phyloP scores from a whole-genome alignment of 2,888 invertebrate species.

The Caenorhabditis zanzibari region DNA sequence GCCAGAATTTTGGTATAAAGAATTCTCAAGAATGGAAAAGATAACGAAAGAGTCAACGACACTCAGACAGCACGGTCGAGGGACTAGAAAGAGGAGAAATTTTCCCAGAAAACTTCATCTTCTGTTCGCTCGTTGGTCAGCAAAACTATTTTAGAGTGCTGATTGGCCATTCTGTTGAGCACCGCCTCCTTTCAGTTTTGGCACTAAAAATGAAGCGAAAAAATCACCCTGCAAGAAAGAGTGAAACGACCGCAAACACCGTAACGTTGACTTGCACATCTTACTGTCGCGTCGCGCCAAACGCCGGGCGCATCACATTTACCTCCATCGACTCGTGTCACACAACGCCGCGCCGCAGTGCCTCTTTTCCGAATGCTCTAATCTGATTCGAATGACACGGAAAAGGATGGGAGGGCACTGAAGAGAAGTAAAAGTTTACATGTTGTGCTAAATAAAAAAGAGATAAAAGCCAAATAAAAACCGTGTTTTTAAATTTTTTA shows the following conservation, averaged over 20 bases:
- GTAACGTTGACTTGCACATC: constrained; percentile 57
- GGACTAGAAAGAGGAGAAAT: no score
- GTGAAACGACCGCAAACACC: constrained; percentile 63
- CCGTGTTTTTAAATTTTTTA: neutral
- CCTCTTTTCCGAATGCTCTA: constrained; percentile 33
- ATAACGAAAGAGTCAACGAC: no score
- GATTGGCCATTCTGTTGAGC: no score
- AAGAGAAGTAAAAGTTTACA: neutral
- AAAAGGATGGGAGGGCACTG: neutral
- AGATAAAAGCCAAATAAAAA: neutral
- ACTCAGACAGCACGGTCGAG: no score
- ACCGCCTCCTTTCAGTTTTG: no score
- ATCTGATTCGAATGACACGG: constrained; percentile 55
- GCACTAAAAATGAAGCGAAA: no score
- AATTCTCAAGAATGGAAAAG: no score
- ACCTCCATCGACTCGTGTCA: neutral
- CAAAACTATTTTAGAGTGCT: no score
- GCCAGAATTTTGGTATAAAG: no score
- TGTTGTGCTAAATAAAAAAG: no score
- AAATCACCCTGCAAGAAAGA: constrained; percentile 37
- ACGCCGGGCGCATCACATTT: neutral
- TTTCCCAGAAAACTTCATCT: no score
- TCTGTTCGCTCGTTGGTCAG: no score
- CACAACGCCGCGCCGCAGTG: neutral
- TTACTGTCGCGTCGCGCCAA: constrained; percentile 29